Evolutionary conservation across 2,113 vertebrate species (phyloP), one percentile per base, ranked within the genome.

Genomic region (Tor tambroides): DNA sequence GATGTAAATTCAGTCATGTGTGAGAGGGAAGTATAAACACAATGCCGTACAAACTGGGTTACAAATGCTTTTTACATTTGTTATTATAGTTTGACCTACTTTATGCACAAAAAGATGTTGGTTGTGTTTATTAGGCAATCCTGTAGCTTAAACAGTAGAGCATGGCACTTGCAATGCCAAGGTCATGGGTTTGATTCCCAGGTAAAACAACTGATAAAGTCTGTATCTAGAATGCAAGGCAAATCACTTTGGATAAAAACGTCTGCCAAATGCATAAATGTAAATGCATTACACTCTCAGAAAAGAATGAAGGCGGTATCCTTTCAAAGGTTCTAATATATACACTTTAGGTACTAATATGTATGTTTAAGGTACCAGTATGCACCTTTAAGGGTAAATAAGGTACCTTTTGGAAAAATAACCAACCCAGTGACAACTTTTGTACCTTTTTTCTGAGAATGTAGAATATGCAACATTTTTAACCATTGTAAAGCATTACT

Each of bases 101-200:
- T 81, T 12, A n/a, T 65, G 35, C 69, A 49, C 38, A 26, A 15
- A n/a, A 46, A 46, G 12, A 11, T 76, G 7, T 28, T 26, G n/a
- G 41, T 76, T 75, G 38, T 63, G 65, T 28, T 63, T 65, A 75
- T 75, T 43, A 76, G 32, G 56, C 71, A 86, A 71, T 59, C 56
- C 56, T 59, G 21, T 59, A 59, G 7, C 23, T 59, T 59, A 59
- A n/a, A 59, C 56, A 59, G 54, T 56, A 56, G 54, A 56, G 21
- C 56, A 59, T 10, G 2, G 56, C 56, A 59, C 56, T 59, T n/a
- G 21, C 23, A 59, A 59, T 59, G 56, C 56, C 23, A 59, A 59
- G 23, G 56, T 59, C 21, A 59, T 59, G 21, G 23, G 21, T 59
- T 59, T 59, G 56, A n/a, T 56, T 56, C 54, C 54, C 9, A 56